These are phyloP conservation scores for Tribolium freemani DNA, from an alignment of 2,888 invertebrate species.

Conservation along the genomic window DNA sequence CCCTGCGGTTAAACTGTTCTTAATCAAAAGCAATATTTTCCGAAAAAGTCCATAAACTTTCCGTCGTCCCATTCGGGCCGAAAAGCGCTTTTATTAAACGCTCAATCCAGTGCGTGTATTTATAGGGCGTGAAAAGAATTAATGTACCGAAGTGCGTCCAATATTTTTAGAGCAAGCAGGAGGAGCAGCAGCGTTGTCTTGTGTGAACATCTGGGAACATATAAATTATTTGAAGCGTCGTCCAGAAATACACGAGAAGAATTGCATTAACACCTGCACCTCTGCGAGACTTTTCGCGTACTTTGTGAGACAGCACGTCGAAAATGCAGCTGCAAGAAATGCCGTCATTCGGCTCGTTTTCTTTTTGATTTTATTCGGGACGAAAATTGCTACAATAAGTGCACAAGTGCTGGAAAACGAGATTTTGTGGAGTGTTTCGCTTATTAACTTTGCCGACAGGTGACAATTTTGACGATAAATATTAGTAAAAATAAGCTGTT, in stretches of 20 bases:
- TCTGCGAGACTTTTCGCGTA: background rate
- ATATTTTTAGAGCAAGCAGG: constrained; percentile 37
- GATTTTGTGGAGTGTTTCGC: no score
- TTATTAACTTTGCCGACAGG: no score
- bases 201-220: constrained; percentile 41
- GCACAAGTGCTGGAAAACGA: no score
- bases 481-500: no score
- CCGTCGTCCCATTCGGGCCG: background rate
- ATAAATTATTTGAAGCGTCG: constrained; percentile 37
- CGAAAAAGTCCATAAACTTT: background rate
- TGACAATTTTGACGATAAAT: no score
- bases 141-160: constrained; percentile 36
- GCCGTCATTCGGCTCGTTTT: no score
- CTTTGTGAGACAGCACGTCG: no score
- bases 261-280: constrained; percentile 44
- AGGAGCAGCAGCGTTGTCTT: constrained; percentile 26
- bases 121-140: constrained; percentile 42
- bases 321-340: background rate
- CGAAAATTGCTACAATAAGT: no score
- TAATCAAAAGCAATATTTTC: background rate
- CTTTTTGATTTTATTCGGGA: no score
- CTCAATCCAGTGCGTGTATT: constrained; percentile 27
- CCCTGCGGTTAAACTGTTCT: background rate
- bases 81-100: constrained; percentile 22
- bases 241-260: constrained; percentile 26